Percentiles rank a stretch among this genome's conserved stretches.
These are phyloP conservation scores for Orbicella faveolata DNA, from an alignment of 64 coral and sea anemone species.

Conservation along the genomic window DNA sequence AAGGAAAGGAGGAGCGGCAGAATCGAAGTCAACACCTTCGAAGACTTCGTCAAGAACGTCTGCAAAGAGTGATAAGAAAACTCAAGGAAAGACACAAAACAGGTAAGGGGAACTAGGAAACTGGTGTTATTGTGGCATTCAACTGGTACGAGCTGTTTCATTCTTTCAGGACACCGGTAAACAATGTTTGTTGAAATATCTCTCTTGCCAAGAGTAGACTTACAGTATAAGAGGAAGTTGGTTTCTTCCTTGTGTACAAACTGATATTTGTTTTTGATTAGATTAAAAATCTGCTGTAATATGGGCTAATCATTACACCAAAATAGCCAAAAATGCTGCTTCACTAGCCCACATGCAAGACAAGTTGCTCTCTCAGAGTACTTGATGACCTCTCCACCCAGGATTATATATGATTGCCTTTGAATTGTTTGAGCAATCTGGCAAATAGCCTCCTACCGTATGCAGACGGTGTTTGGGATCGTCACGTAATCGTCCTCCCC, in stretches of 20 bases:
- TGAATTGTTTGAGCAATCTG: not conserved
- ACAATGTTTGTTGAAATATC: too few species aligned
- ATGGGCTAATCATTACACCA: too few species aligned
- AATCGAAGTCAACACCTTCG: conserved; percentile 4
- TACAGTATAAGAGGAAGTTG: too few species aligned
- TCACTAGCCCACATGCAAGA: not conserved
- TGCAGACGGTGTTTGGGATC: too few species aligned
- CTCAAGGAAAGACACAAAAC: not conserved
- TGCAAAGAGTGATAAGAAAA: conserved; percentile 16
- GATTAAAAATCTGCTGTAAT: too few species aligned
- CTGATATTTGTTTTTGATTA: too few species aligned
- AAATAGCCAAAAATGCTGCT: not conserved
- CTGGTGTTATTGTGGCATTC: too few species aligned
- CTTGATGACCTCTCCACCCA: not conserved
- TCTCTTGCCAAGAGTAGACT: too few species aligned
- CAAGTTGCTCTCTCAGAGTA: not conserved
- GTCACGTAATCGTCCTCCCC: too few species aligned
- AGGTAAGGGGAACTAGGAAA: not conserved
- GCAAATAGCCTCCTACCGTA: not conserved
- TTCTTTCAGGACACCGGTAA: too few species aligned
- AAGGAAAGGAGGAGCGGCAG: conserved; percentile 20
- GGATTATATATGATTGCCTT: not conserved
- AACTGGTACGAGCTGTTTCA: too few species aligned
- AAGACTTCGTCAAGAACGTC: conserved; percentile 5
- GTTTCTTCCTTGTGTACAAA: too few species aligned